Conservation (phyloP, 1,140 invertebrate species). For the Sarcophaga peregrina region DNA sequence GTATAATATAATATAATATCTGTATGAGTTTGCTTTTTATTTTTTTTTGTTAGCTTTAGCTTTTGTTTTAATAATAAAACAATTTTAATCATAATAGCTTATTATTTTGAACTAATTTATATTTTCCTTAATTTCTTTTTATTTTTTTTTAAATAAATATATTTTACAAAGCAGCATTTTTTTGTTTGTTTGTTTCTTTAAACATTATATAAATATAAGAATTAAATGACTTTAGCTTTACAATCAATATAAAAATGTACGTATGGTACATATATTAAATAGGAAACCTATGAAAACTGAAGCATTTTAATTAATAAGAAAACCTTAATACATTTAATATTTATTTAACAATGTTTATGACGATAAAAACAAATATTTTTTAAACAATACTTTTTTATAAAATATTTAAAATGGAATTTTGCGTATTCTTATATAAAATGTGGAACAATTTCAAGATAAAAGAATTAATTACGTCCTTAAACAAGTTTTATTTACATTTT, state of each 20-base stretch:
- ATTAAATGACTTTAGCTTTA: slow-evolving; percentile 22
- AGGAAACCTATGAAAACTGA: slow-evolving; percentile 41
- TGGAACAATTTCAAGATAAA: too few relatives aligned
- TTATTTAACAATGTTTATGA: too few relatives aligned
- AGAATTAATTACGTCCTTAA: too few relatives aligned
- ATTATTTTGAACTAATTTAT: too few relatives aligned
- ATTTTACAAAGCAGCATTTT: slow-evolving; percentile 28
- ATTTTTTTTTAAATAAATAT: slow-evolving; percentile 2
- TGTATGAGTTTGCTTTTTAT: too few relatives aligned
- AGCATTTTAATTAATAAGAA: background rate
- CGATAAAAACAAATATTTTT: too few relatives aligned
- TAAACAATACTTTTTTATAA: too few relatives aligned
- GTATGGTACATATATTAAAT: slow-evolving; percentile 4
- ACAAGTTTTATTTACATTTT: too few relatives aligned
- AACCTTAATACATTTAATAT: too few relatives aligned
- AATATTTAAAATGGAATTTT: too few relatives aligned
- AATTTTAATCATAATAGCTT: background rate
- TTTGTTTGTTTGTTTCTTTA: background rate
- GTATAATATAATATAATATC: too few relatives aligned
- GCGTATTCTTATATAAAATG: too few relatives aligned
- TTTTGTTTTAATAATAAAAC: background rate
- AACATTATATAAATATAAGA: background rate
- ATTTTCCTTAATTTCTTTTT: background rate
- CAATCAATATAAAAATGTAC: background rate
- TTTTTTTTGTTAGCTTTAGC: background rate